Evolutionary conservation across 2,888 invertebrate species (phyloP).

Genomic region (Orthosia gracilis): DNA sequence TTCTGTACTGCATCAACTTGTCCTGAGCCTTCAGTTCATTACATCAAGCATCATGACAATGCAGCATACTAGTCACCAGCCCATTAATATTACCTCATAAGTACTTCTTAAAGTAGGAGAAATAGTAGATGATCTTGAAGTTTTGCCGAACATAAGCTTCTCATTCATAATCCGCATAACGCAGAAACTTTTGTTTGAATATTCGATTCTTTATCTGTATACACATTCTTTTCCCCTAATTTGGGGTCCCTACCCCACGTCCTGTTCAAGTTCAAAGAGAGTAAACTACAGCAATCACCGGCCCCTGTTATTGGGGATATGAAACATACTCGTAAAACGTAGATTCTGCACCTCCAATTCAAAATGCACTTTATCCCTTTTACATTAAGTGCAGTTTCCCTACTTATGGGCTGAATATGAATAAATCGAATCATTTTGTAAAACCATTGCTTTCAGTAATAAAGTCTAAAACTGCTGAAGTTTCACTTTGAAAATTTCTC

Average conservation of each 20-base stretch:
- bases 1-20: too few species aligned
- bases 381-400: conserved; percentile 2
- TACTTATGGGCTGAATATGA: background rate
- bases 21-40: too few species aligned
- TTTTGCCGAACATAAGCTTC: background rate
- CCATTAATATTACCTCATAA: background rate
- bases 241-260: conserved; percentile 34
- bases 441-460: conserved; percentile 7
- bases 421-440: conserved; percentile 11
- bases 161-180: background rate
- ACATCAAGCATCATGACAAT: background rate
- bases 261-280: conserved; percentile 49
- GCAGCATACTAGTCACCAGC: background rate
- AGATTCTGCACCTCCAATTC: conserved; percentile 8
- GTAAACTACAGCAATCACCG: conserved; percentile 46
- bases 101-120: background rate
- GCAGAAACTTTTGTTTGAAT: conserved; percentile 22
- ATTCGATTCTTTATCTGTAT: background rate
- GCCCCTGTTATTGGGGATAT: conserved; percentile 37
- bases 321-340: conserved; percentile 22
- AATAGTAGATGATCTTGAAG: background rate
- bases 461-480: background rate
- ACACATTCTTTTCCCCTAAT: conserved; percentile 31
- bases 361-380: conserved; percentile 22
- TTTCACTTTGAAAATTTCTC: background rate